A percentile compares a stretch with the other conserved stretches of the same genome.
Conservation (phyloP, 2,797 vertebrate genomes). For the Poecilia picta region DNA sequence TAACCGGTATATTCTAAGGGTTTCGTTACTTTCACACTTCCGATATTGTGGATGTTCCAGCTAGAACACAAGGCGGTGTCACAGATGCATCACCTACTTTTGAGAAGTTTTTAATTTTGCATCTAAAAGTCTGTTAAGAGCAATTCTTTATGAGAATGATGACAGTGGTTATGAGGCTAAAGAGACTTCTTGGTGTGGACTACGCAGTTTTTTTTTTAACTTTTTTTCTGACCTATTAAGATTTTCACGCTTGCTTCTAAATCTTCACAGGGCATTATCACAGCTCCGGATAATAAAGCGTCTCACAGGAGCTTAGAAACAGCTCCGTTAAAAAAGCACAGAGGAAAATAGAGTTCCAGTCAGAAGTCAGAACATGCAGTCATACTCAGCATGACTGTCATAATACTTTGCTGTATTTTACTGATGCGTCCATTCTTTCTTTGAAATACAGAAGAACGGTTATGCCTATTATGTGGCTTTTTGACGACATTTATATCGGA, state of each 20-base stretch:
- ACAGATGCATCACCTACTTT: not conserved
- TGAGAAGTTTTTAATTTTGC: not conserved
- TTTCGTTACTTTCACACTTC: constrained; percentile 11
- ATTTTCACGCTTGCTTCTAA: constrained; percentile 70
- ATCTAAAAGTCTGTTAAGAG: not conserved
- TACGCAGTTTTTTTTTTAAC: constrained; percentile 32
- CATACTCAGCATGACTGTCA: not conserved
- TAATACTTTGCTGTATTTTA: not conserved
- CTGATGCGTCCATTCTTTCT: not conserved
- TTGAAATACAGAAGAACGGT: not conserved
- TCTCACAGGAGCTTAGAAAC: constrained; percentile 48
- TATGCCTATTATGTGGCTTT: not conserved
- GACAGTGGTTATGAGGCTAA: constrained; percentile 7
- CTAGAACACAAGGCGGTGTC: not conserved
- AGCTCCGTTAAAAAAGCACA: constrained; percentile 68
- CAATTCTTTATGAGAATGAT: not conserved
- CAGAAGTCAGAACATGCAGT: not conserved
- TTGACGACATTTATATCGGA: not conserved
- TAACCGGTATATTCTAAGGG: constrained; percentile 23
- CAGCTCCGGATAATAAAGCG: constrained; percentile 67
- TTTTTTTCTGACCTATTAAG: constrained; percentile 60
- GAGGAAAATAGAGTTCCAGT: constrained; percentile 14
- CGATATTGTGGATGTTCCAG: constrained; percentile 3
- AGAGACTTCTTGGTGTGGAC: constrained; percentile 29
- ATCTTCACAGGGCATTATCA: constrained; percentile 64